Conservation (phyloP, 1,140 invertebrate genomes). For the Atta cephalotes region DNA sequence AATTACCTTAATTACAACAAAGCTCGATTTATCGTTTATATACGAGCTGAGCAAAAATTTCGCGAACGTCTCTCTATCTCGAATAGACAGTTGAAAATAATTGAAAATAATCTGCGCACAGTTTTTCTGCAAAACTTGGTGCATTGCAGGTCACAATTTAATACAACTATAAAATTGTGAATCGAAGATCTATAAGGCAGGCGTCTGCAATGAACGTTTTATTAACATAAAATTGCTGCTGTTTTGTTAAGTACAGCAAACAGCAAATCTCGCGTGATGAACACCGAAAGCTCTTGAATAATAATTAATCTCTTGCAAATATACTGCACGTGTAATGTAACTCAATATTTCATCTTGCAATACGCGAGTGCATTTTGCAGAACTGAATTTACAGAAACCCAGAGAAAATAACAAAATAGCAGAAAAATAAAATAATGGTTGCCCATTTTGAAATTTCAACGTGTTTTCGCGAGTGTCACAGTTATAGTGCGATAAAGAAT, state of each 20-base stretch:
- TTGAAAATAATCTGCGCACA: constrained; percentile 40
- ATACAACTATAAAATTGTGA: constrained; percentile 16
- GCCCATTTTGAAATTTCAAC: constrained; percentile 18
- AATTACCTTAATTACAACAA: constrained; percentile 83
- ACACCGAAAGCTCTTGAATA: constrained; percentile 30
- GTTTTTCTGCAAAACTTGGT: constrained; percentile 14
- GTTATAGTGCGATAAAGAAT: background rate
- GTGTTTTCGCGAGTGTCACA: background rate
- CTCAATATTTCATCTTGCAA: constrained; percentile 40
- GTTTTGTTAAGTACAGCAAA: constrained; percentile 8
- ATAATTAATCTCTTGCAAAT: constrained; percentile 38
- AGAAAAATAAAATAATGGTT: background rate
- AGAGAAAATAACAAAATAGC: background rate
- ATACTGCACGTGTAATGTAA: background rate
- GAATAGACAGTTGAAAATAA: constrained; percentile 29
- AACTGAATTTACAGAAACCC: background rate
- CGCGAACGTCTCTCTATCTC: constrained; percentile 2
- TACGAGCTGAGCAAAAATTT: constrained; percentile 52
- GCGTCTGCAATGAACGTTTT: background rate
- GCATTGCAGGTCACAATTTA: constrained; percentile 7
- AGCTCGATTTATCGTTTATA: constrained; percentile 75
- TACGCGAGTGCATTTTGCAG: background rate
- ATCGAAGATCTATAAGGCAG: background rate
- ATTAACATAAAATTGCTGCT: constrained; percentile 33
- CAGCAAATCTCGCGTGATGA: constrained; percentile 18